Conservation (phyloP, 1,140 invertebrate genomes). For the Papilio polytes region DNA sequence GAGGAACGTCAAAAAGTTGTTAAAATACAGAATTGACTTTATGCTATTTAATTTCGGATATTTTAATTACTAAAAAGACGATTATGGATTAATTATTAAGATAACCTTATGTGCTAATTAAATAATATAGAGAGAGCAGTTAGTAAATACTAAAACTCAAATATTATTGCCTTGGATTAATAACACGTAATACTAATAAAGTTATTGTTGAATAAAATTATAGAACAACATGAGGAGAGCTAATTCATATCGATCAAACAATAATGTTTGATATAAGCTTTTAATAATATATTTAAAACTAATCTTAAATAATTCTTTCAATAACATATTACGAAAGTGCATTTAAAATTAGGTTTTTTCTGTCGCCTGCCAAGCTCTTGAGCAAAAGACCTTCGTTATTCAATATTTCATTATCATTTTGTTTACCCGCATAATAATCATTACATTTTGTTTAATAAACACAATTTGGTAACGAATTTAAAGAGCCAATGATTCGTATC, state of each 20-base stretch:
- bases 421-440: neutral
- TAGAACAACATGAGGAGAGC: neutral
- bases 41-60: no score
- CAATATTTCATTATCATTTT: neutral
- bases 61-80: neutral
- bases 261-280: neutral
- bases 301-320: neutral
- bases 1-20: neutral
- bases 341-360: neutral
- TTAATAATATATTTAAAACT: neutral
- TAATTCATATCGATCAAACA: neutral
- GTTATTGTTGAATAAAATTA: neutral
- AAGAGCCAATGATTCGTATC: conserved; percentile 19
- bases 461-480: neutral
- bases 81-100: neutral
- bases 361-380: neutral
- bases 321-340: neutral
- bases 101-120: neutral
- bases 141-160: neutral
- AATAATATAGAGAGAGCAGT: neutral
- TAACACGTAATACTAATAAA: neutral
- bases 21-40: neutral
- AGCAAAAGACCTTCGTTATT: neutral
- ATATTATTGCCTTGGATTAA: neutral
- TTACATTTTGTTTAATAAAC: neutral